Evolutionary conservation across 2,113 vertebrate species (phyloP), one percentile per base, ranked within the genome.

Genomic region (Psephotus haematonotus): DNA sequence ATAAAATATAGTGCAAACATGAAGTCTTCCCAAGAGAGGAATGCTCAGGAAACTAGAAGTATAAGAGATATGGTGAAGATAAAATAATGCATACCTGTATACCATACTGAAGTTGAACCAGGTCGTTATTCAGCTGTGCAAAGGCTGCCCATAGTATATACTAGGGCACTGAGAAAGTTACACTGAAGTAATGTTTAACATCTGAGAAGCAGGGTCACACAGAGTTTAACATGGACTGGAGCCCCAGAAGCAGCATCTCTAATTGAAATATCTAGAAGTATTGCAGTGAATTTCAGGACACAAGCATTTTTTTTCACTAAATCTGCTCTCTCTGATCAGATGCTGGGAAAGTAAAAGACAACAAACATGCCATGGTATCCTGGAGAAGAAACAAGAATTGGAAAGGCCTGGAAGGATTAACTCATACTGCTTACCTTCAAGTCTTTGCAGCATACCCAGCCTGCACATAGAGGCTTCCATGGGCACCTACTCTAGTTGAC

Each of bases 1-100:
- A 84, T 93, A 94, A 96, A 94, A 89, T 64, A 82, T 23, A 92
- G 88, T 47, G 71, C 69, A 92, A 79, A 71, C 43, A 78, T 18
- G 4, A 81, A 90, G 46, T 65, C 79, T 60, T 95, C 79, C 31
- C 27, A 57, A 75, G 76, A 80, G 82, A 35, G 5, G 52, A 95
- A 78, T 37, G 17, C 47, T 57, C 68, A 82, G 80, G 39, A 81
- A 96, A 86, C 28, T 19, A 53, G 37, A 59, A 77, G 53, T 23
- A 10, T 22, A 65, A 82, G 57, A 91, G 41, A n/a, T 69, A 55
- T 10, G 31, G 86, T 50, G 16, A 55, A 39, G 55, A 64, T 68
- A 64, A 93, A 81, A 70, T 39, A 70, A 63, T 0, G 4, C 63
- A 19, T 63, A 10, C 39, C 49, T 2, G 9, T 68, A 55, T 10